Percentiles rank a stretch among this genome's conserved stretches.
phyloP scores from a whole-genome alignment of 1,140 invertebrate species.

The Drosophila sp. region DNA sequence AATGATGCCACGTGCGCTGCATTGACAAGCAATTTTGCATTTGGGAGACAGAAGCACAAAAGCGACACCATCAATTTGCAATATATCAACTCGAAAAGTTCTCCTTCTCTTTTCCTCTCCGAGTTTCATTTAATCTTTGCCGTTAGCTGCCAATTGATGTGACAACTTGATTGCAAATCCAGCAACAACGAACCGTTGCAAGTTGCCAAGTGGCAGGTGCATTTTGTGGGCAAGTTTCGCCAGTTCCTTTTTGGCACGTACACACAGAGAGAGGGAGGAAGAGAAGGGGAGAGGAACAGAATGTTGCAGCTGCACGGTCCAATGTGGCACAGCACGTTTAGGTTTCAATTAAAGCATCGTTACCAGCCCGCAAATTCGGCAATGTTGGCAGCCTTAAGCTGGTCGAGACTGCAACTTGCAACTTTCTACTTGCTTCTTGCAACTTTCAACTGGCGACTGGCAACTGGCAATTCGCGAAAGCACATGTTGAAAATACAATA shows the following conservation, averaged over 20 bases:
- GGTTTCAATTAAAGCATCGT: conserved; percentile 77
- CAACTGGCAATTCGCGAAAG: conserved; percentile 37
- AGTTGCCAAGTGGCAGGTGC: conserved; percentile 14
- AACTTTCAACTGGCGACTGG: conserved; percentile 23
- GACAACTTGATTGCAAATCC: conserved; percentile 77
- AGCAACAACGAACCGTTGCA: conserved; percentile 32
- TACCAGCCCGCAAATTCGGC: conserved; percentile 52
- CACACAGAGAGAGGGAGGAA: no score
- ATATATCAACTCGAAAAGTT: conserved; percentile 64
- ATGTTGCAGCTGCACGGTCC: conserved; percentile 5
- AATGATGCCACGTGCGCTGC: conserved; percentile 72
- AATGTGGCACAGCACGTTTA: conserved; percentile 34
- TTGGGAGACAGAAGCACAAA: conserved; percentile 25
- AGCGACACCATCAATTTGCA: conserved; percentile 77
- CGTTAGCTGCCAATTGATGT: conserved; percentile 54
- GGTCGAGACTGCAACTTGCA: no score
- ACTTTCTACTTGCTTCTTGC: no score
- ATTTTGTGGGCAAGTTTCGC: not conserved
- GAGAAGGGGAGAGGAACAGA: no score
- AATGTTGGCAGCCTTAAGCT: conserved; percentile 48
- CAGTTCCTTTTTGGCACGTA: conserved; percentile 40
- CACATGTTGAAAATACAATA: conserved; percentile 74
- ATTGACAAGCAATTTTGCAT: conserved; percentile 73
- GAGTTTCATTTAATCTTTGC: conserved; percentile 73
- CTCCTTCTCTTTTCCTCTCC: not conserved